Conservation (phyloP, 2,113 vertebrate species). For the Pangasianodon hypophthalmus region DNA sequence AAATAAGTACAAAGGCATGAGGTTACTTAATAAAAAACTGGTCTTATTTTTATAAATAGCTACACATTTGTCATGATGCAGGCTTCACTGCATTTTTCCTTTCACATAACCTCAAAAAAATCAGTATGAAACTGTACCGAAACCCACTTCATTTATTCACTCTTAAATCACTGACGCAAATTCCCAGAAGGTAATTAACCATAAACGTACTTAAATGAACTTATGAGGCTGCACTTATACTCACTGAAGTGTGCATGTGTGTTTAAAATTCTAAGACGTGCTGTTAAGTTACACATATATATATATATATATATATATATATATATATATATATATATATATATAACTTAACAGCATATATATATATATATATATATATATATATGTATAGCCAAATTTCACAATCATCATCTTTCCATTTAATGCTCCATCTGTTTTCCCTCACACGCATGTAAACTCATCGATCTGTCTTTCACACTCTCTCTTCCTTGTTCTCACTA, state of each 20-base stretch:
- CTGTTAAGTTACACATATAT: background rate
- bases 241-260: background rate
- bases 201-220: background rate
- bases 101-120: background rate
- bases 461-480: constrained; percentile 33
- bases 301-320: too few species aligned
- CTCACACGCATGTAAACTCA: constrained; percentile 30
- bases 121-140: background rate
- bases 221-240: background rate
- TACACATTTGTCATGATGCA: background rate
- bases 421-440: constrained; percentile 46
- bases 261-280: background rate
- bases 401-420: constrained; percentile 15
- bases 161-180: background rate
- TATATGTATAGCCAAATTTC: background rate
- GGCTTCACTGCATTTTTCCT: background rate
- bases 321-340: background rate
- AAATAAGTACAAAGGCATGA: background rate
- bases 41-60: background rate
- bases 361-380: too few species aligned
- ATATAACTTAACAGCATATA: too few species aligned
- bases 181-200: background rate
- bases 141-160: background rate
- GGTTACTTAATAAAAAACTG: background rate
- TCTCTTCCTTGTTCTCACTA: constrained; percentile 24